Evolutionary conservation across 2,888 invertebrate genomes (phyloP), one percentile per base, ranked within the genome.

Genomic region (Pecten maximus): DNA sequence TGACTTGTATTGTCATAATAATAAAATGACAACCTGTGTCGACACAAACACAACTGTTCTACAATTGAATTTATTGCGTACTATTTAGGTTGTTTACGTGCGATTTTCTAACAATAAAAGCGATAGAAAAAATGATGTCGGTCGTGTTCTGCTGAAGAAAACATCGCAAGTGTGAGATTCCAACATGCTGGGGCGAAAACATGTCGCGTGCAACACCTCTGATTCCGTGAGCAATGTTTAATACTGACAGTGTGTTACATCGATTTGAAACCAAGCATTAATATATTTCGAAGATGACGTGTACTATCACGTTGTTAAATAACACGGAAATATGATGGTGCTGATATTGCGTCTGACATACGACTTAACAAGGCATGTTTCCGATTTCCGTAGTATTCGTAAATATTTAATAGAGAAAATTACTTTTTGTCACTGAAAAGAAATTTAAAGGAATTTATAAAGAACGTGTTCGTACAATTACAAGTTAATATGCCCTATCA

Each of bases 331-430:
- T 74, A 74, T 74, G 74, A 74, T 35, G 74, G 28, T 28, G 23
- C 35, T 10, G 74, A 74, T 74, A 35, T 35, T 74, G 0, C 0
- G 19, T 54, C 54, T 54, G n/a, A 54, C 19, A 54, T 54, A 74
- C 35, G 35, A 74, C 28, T 74, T 23, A 35, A 74, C 74, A 74
- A 10, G 28, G 6, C 74, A 35, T 35, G 74, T 74, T 74, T 74
- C 74, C 74, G 28, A 74, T 74, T 35, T 35, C 74, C 74, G 74
- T 15, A 35, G 35, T 8, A 74, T 74, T 28, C 74, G 74, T 74
- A 74, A 74, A 74, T 74, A 28, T 74, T 74, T 74, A 74, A 28
- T 74, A 74, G 28, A 74, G 74, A 74, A 74, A 28, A 74, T 74
- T 74, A 35, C 35, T 28, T 74, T 74, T 28, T 74, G 74, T 35